Conservation (phyloP, 2,797 vertebrate species). For the Chelmon rostratus region DNA sequence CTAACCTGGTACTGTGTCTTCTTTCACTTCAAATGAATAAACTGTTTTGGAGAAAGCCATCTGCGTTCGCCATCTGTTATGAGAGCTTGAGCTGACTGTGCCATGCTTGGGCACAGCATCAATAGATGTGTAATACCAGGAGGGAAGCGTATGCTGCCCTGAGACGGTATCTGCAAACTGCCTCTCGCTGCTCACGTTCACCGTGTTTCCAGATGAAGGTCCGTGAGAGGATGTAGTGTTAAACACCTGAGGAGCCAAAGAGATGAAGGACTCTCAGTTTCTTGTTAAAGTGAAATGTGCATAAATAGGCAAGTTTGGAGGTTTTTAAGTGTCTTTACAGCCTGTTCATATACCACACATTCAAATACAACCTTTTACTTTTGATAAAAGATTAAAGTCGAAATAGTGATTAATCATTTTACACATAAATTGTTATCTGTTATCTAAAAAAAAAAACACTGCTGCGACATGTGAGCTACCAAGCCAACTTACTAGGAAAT, state of each 20-base stretch:
- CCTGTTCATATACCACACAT: neutral
- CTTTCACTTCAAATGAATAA: slow-evolving; percentile 85
- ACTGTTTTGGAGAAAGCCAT: slow-evolving; percentile 79
- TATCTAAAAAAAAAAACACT: neutral
- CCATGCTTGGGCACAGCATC: slow-evolving; percentile 57
- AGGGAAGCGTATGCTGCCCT: slow-evolving; percentile 52
- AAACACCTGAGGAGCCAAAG: slow-evolving; percentile 65
- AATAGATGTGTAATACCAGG: slow-evolving; percentile 67
- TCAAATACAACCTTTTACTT: neutral
- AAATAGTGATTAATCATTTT: neutral
- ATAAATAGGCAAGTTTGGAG: neutral
- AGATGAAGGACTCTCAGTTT: neutral
- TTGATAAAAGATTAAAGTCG: neutral
- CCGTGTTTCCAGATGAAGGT: slow-evolving; percentile 45
- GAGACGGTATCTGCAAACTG: slow-evolving; percentile 47
- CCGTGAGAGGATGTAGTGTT: slow-evolving; percentile 46
- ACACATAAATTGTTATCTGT: neutral
- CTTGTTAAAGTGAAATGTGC: neutral
- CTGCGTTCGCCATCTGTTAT: slow-evolving; percentile 73
- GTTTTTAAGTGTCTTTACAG: neutral
- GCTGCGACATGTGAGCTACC: neutral
- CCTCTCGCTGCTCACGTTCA: slow-evolving; percentile 52
- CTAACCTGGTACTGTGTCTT: slow-evolving; percentile 86
- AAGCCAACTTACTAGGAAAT: slow-evolving; percentile 78
- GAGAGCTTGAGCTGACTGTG: slow-evolving; percentile 41